Evolutionary conservation across 2,888 invertebrate species (phyloP), one percentile per base, ranked within the genome.

Genomic region (Heliconius ismenius): DNA sequence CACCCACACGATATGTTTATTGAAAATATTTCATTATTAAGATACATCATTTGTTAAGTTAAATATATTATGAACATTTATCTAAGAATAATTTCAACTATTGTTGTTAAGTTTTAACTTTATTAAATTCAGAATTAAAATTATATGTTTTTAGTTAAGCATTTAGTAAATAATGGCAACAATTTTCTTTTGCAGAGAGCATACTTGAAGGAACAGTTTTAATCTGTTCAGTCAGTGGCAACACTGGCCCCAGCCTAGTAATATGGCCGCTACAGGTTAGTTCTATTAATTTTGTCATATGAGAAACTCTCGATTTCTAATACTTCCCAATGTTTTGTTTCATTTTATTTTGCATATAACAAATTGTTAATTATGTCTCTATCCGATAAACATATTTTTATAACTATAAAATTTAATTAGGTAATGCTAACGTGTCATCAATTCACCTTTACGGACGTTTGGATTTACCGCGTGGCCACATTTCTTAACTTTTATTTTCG

Each of bases 211-310:
- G 28, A 49, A 43, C 21, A 74, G 76, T 65, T 76, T 54, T 77
- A 77, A 77, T 76, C 70, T 74, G 74, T 76, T 64, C 60, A 75
- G 79, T 81, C 80, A 81, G 88, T 93, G 93, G 93, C 92, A 94
- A 90, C 92, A 91, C 90, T 84, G 86, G 88, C 89, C 89, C 88
- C 91, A 92, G 94, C 94, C 94, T 93, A 94, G 92, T 95, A 95
- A 95, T 95, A 96, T 96, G 96, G 96, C 96, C 95, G 95, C 96
- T 93, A 92, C 96, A 96, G 96, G 96, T 96, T 95, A 95, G 96
- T 95, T 91, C 89, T 87, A 87, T 86, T 87, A 90, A 91, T 92
- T 93, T 93, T 92, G 90, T 95, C 94, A 95, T 91, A 90, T 93
- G 92, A 91, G 93, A 90, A 83, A 84, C 85, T 82, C 81, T 86